phyloP scores from a whole-genome alignment of 2,888 invertebrate genomes.

The Cactoblastis cactorum region DNA sequence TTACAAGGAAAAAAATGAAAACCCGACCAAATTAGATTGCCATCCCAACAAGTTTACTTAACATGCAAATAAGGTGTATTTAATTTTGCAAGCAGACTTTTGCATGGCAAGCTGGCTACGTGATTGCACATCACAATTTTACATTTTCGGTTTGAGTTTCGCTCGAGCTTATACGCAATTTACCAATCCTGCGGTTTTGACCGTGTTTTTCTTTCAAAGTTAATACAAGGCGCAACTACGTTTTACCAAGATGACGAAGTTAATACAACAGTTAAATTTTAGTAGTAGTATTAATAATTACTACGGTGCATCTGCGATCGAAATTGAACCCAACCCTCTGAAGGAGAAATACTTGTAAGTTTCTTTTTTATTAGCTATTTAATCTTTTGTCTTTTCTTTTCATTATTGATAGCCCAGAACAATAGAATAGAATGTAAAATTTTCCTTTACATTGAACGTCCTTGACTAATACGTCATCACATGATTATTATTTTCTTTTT shows the following conservation, averaged over 20 bases:
- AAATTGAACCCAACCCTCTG: conserved; percentile 44
- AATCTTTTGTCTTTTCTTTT: not conserved
- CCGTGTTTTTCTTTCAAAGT: conserved; percentile 64
- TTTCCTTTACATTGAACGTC: conserved; percentile 4
- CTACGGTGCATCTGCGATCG: conserved; percentile 52
- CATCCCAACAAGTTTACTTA: conserved; percentile 27
- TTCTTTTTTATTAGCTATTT: conserved; percentile 15
- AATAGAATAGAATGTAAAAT: not conserved
- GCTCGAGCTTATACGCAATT: conserved; percentile 48
- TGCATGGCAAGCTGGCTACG: conserved; percentile 22
- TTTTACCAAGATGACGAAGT: conserved; percentile 73
- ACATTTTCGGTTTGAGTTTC: conserved; percentile 29
- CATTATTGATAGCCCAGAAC: not conserved
- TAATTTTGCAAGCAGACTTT: conserved; percentile 9
- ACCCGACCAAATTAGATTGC: conserved; percentile 47
- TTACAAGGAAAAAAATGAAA: conserved; percentile 48
- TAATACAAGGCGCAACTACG: conserved; percentile 70
- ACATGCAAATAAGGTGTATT: conserved; percentile 33
- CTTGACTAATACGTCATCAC: conserved; percentile 10
- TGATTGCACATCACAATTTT: conserved; percentile 28
- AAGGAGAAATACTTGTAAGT: conserved; percentile 61
- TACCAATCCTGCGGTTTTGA: conserved; percentile 49
- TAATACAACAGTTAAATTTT: conserved; percentile 76
- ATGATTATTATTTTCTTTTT: not conserved
- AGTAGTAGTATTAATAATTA: conserved; percentile 77